phyloP scores from a whole-genome alignment of 2,888 invertebrate species.

The Schizaphis graminum region DNA sequence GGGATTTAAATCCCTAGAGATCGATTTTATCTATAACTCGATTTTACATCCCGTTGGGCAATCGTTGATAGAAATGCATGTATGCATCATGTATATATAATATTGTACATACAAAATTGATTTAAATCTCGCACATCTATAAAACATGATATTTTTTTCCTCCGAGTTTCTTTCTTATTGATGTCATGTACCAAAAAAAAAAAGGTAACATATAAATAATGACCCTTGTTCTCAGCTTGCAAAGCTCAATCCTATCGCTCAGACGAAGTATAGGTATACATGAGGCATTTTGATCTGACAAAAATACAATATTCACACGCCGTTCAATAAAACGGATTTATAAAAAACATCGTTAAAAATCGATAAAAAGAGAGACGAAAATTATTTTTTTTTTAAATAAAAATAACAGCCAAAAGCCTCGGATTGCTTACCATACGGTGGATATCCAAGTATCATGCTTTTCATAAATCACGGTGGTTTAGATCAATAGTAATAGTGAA shows the following conservation, averaged over 20 bases:
- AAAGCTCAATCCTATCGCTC: background rate
- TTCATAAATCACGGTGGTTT: constrained; percentile 49
- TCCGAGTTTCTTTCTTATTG: background rate
- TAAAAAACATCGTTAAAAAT: background rate
- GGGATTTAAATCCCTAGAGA: constrained; percentile 53
- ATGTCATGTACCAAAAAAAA: background rate
- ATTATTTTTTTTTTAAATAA: background rate
- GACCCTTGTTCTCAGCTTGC: background rate
- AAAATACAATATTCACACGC: background rate
- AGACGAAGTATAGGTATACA: background rate
- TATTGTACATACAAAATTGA: background rate
- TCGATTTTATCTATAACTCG: constrained; percentile 50
- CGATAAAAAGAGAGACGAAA: background rate
- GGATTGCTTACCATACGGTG: constrained; percentile 58
- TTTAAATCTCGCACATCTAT: background rate
- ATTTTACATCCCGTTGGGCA: constrained; percentile 40
- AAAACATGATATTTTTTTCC: background rate
- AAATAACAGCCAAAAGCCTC: background rate
- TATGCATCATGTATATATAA: background rate
- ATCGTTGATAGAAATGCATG: constrained; percentile 26
- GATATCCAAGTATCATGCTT: constrained; percentile 65
- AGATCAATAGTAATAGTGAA: background rate
- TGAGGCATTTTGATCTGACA: background rate
- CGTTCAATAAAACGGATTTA: background rate
- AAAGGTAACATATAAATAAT: background rate